phyloP scores from a whole-genome alignment of 2,797 vertebrate genomes.

The Phataginus tricuspis region DNA sequence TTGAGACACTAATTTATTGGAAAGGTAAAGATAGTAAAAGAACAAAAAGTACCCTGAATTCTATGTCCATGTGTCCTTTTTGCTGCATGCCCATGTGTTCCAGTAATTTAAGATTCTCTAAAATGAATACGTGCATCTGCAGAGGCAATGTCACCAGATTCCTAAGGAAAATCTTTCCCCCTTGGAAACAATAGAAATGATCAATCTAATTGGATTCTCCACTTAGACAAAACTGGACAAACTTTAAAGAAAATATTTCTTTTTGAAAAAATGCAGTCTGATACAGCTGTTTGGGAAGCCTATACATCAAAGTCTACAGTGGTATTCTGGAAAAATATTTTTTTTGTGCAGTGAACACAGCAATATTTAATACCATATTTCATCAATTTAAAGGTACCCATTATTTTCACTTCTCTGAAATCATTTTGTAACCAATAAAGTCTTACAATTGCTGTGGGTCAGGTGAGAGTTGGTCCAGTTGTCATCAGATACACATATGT shows the following conservation, averaged over 20 bases:
- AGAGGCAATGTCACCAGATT: conserved; percentile 40
- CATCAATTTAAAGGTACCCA: neutral
- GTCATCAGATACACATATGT: neutral
- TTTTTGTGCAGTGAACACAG: neutral
- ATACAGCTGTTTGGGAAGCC: neutral
- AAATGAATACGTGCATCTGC: neutral
- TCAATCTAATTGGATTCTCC: conserved; percentile 25
- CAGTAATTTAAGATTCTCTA: conserved; percentile 35
- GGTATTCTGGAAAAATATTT: conserved; percentile 43
- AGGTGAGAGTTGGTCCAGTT: neutral
- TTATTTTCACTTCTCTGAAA: neutral
- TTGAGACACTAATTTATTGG: conserved; percentile 82
- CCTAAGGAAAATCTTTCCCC: conserved; percentile 35
- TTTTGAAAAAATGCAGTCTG: neutral
- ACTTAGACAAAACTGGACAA: conserved; percentile 39
- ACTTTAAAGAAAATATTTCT: conserved; percentile 51
- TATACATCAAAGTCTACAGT: neutral
- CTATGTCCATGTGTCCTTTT: conserved; percentile 28
- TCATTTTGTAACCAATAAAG: neutral
- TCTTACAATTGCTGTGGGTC: neutral
- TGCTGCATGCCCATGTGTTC: neutral
- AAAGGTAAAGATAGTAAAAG: conserved; percentile 81
- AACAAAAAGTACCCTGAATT: conserved; percentile 51
- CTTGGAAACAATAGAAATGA: conserved; percentile 53
- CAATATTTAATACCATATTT: neutral